Evolutionary conservation across 2,797 vertebrate genomes (phyloP).

Genomic region (Acipenser ruthenus): DNA sequence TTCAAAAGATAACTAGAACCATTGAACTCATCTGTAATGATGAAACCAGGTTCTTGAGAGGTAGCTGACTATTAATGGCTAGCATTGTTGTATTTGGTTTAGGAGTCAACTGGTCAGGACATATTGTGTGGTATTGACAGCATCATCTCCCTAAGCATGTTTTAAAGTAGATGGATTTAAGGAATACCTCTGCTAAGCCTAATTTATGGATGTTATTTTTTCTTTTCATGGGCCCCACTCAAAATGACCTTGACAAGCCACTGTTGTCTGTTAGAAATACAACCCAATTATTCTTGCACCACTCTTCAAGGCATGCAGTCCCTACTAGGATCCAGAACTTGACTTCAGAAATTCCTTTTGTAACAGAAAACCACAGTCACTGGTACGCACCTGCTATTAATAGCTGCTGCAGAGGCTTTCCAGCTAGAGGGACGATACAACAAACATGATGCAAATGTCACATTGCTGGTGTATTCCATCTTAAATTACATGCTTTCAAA

Average conservation of each 20-base stretch:
- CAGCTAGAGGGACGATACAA: conserved; percentile 48
- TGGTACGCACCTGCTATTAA: conserved; percentile 60
- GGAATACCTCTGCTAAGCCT: not conserved
- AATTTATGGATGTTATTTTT: no score
- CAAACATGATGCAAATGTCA: conserved; percentile 65
- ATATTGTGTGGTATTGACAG: no score
- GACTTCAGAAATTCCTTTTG: conserved; percentile 58
- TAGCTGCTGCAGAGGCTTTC: conserved; percentile 59
- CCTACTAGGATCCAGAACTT: conserved; percentile 46
- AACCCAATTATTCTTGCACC: conserved; percentile 47
- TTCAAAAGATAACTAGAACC: no score
- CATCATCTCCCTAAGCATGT: no score
- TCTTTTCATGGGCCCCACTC: no score
- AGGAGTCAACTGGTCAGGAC: no score
- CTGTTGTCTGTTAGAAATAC: conserved; percentile 52
- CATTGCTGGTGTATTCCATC: conserved; percentile 67
- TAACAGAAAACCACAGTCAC: conserved; percentile 63
- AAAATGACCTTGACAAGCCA: conserved; percentile 47
- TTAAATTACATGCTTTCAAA: conserved; percentile 70
- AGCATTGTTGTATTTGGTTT: no score
- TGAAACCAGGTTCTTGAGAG: no score
- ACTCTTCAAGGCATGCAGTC: conserved; percentile 49
- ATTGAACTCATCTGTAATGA: no score
- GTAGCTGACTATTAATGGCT: no score
- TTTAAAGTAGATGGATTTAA: no score